Base-by-base conservation (phyloP, 1,140 invertebrate species). In the Scaptomyza pallida region DNA sequence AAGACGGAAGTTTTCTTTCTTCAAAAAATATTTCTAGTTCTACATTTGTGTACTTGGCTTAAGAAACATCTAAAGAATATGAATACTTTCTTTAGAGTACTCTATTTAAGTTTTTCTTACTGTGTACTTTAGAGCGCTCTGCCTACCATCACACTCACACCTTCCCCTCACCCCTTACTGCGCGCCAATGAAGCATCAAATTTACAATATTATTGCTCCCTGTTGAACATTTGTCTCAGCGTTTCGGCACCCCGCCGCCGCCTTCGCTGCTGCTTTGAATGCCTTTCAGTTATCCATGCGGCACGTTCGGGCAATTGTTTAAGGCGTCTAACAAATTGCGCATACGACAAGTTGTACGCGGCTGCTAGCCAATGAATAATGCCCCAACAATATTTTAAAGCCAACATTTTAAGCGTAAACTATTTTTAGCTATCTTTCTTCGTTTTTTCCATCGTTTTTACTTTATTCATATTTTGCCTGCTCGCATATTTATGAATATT, bases 121-220 rank as follows among this genome's bases (percentile, higher is more conserved):
- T 21, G 9, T 16, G n/a, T 51, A 3, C 17, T 35, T 35, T 35
- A n/a, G n/a, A n/a, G n/a, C n/a, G n/a, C n/a, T 12, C 0, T 35
- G 10, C 12, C 9, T 35, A n/a, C 6, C 9, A 30, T 30, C 9
- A 2, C 5, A 5, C 26, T 6, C 6, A 5, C 26, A 9, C 12
- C 3, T 37, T 37, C 3, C 12, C 33, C 3, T 1, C 8, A 6
- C 2, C 26, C 8, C 6, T 6, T 5, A 6, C 23, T 5, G 23
- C 44, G 37, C 54, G 35, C 55, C 64, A 61, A 56, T 72, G 54
- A 67, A 72, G 79, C 79, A 78, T 83, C 75, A 85, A 85, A 79
- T 83, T 83, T 83, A 70, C 67, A 83, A 83, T 83, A 83, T 83
- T 83, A 83, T 83, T 78, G 79, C 79, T 78, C 75, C 79, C 79